phyloP scores from a whole-genome alignment of 92 coral and sea anemone genomes.

The Heteractis magnifica region DNA sequence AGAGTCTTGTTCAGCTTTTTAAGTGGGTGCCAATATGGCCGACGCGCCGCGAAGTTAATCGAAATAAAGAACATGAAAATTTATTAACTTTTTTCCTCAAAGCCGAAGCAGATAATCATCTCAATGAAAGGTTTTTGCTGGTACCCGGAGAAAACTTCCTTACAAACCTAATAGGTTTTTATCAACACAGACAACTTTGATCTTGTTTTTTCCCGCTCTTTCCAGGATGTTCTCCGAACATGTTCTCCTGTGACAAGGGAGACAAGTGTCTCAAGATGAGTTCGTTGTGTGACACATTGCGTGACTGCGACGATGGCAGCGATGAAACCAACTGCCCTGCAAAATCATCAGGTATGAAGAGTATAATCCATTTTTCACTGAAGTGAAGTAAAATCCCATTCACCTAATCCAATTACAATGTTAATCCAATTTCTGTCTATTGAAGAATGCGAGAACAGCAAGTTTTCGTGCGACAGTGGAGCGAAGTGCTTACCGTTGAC shows the following conservation, averaged over 20 bases:
- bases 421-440: neutral
- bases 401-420: neutral
- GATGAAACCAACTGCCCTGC: conserved; percentile 81
- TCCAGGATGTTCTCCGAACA: conserved; percentile 61
- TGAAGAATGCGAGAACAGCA: conserved; percentile 56
- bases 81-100: neutral
- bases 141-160: neutral
- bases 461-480: conserved; percentile 71
- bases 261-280: conserved; percentile 67
- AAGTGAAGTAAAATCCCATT: neutral
- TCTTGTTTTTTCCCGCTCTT: neutral
- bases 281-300: conserved; percentile 78
- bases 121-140: neutral
- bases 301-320: conserved; percentile 75
- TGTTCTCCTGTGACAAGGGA: conserved; percentile 73
- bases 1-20: neutral
- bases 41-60: neutral
- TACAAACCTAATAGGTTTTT: no score
- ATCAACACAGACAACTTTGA: neutral
- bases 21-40: conserved; percentile 5
- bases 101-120: neutral
- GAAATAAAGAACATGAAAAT: neutral
- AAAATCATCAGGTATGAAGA: conserved; percentile 4
- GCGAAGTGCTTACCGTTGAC: conserved; percentile 86
- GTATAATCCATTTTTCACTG: neutral